Conservation (phyloP, 2,888 invertebrate species). For the Loripinus fragilis region DNA sequence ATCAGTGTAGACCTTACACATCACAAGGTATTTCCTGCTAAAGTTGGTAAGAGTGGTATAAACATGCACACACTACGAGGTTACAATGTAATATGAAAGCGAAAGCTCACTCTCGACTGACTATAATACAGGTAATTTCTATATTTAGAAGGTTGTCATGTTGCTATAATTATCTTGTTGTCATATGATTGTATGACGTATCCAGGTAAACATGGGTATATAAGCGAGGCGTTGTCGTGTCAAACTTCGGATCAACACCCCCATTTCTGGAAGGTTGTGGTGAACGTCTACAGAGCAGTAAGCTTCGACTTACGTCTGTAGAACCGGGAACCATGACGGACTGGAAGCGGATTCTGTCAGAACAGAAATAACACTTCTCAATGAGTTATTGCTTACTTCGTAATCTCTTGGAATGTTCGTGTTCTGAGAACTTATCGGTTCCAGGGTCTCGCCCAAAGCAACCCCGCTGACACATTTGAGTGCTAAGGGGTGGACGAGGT, state of each 20-base stretch:
- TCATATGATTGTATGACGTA: not conserved
- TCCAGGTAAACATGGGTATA: not conserved
- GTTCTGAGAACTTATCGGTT: constrained; percentile 52
- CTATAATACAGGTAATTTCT: not conserved
- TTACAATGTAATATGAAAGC: too few species aligned
- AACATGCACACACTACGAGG: too few species aligned
- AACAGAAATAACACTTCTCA: constrained; percentile 35
- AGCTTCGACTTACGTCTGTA: constrained; percentile 41
- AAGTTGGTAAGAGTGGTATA: too few species aligned
- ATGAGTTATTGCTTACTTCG: constrained; percentile 55
- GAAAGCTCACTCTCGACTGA: not conserved
- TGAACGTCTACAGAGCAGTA: constrained; percentile 33
- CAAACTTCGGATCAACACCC: constrained; percentile 23
- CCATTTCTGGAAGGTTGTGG: constrained; percentile 29
- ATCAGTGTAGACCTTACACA: too few species aligned
- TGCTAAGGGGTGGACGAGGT: constrained; percentile 58
- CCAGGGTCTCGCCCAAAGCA: constrained; percentile 53
- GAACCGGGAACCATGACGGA: constrained; percentile 43
- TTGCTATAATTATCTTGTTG: not conserved
- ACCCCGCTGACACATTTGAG: constrained; percentile 54
- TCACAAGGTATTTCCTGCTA: too few species aligned
- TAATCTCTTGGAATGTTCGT: constrained; percentile 60
- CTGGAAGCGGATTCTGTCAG: constrained; percentile 61
- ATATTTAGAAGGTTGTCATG: not conserved
- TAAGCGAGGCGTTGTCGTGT: not conserved